Evolutionary conservation across 2,888 invertebrate species (phyloP).

Genomic region (Keiferia lycopersicella): DNA sequence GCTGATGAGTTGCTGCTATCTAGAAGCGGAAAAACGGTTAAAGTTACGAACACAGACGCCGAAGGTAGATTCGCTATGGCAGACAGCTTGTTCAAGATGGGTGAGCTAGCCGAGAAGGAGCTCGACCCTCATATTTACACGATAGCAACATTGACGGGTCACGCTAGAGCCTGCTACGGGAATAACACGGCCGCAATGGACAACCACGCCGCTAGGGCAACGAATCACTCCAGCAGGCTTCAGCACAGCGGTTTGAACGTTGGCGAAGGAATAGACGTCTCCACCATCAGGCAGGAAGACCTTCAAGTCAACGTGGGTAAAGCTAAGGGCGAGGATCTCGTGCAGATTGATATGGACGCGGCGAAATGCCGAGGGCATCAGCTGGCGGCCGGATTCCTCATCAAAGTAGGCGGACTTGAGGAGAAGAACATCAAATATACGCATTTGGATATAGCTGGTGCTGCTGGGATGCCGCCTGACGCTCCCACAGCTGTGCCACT

Average conservation of each 20-base stretch:
- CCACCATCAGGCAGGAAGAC: conserved; percentile 86
- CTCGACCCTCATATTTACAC: conserved; percentile 93
- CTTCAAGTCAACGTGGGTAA: conserved; percentile 83
- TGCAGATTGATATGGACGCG: conserved; percentile 68
- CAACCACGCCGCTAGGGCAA: conserved; percentile 84
- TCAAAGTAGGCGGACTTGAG: conserved; percentile 90
- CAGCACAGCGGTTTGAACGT: conserved; percentile 85
- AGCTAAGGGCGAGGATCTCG: conserved; percentile 90
- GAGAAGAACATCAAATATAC: conserved; percentile 90
- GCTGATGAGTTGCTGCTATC: conserved; percentile 92
- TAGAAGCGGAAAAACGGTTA: conserved; percentile 88
- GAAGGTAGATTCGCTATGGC: conserved; percentile 96
- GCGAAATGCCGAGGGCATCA: conserved; percentile 73
- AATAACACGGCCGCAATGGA: conserved; percentile 87
- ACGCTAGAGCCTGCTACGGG: conserved; percentile 85
- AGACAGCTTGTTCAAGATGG: conserved; percentile 83
- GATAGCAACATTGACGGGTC: conserved; percentile 92
- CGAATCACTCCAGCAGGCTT: conserved; percentile 81
- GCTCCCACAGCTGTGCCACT: conserved; percentile 87
- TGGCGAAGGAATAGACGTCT: conserved; percentile 89
- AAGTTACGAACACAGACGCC: conserved; percentile 95
- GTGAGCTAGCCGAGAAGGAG: conserved; percentile 81
- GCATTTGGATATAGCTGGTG: conserved; percentile 89
- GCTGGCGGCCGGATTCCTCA: conserved; percentile 83
- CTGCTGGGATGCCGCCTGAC: conserved; percentile 84